These are phyloP conservation scores for Vanessa atalanta DNA, from an alignment of 1,140 invertebrate species.

Conservation along the genomic window DNA sequence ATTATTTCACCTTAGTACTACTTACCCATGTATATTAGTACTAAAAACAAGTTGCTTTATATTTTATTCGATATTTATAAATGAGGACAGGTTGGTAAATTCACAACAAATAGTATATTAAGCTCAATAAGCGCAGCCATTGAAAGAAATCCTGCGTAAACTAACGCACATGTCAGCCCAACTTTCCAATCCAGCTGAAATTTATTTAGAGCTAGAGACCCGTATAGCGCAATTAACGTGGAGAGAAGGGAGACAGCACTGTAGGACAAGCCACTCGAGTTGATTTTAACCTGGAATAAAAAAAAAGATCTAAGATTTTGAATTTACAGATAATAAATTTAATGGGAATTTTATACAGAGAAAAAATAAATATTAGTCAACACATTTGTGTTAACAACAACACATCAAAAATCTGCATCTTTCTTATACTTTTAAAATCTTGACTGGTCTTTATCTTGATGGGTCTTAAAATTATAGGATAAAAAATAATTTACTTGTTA, in stretches of 20 bases:
- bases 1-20: no score
- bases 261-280: slow-evolving; percentile 90
- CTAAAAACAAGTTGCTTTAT: background rate
- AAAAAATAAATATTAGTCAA: no score
- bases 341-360: no score
- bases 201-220: slow-evolving; percentile 88
- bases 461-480: no score
- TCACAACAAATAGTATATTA: slow-evolving; percentile 92
- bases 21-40: no score
- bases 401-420: no score
- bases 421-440: no score
- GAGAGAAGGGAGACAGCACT: slow-evolving; percentile 90
- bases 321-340: no score
- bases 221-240: slow-evolving; percentile 88
- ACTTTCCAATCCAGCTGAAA: slow-evolving; percentile 90
- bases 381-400: no score
- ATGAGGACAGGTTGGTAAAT: slow-evolving; percentile 87
- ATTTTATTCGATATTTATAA: slow-evolving; percentile 19
- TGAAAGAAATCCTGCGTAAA: slow-evolving; percentile 89
- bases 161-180: slow-evolving; percentile 87
- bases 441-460: no score
- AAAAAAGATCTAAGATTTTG: background rate
- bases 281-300: slow-evolving; percentile 82
- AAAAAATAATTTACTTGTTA: no score
- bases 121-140: slow-evolving; percentile 92